Percentiles rank a stretch among this genome's conserved stretches.
phyloP scores from a whole-genome alignment of 2,797 vertebrate genomes.

The Periparus ater region DNA sequence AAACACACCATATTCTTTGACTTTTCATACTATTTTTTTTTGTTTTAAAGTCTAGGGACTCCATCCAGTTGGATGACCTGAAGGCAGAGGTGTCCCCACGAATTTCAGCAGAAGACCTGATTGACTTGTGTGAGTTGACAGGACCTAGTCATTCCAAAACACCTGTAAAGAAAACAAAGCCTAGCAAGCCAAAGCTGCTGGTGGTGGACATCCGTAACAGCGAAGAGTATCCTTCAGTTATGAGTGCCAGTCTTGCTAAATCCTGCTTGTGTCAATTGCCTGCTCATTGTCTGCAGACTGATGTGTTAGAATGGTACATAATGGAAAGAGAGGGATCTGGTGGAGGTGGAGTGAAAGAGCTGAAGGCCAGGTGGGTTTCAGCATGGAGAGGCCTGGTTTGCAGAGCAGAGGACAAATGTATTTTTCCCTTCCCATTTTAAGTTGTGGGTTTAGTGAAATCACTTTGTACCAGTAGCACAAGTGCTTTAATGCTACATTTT shows the following conservation, averaged over 20 bases:
- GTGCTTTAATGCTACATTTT: not conserved
- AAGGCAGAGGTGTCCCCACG: slow-evolving; percentile 94
- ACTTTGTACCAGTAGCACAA: not conserved
- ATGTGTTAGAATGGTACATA: not conserved
- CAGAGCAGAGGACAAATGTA: not conserved
- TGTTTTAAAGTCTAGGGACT: slow-evolving; percentile 87
- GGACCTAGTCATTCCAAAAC: slow-evolving; percentile 81
- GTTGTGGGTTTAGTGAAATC: not conserved
- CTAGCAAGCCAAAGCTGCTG: slow-evolving; percentile 92
- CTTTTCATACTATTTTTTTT: not conserved
- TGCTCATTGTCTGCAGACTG: not conserved
- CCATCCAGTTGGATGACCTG: slow-evolving; percentile 88
- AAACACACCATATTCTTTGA: not conserved
- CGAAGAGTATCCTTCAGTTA: slow-evolving; percentile 94
- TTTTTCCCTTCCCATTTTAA: not conserved
- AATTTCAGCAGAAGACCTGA: slow-evolving; percentile 95
- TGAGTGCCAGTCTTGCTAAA: not conserved
- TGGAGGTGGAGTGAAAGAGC: not conserved
- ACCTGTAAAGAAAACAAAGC: slow-evolving; percentile 85
- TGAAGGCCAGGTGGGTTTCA: fast-evolving
- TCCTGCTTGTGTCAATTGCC: not conserved
- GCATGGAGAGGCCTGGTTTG: not conserved
- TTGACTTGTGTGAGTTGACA: slow-evolving; percentile 91
- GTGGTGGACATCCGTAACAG: slow-evolving; percentile 91
- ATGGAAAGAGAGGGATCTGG: not conserved